Base-by-base conservation (phyloP, 2,888 invertebrate species). In the Blera fallax region DNA sequence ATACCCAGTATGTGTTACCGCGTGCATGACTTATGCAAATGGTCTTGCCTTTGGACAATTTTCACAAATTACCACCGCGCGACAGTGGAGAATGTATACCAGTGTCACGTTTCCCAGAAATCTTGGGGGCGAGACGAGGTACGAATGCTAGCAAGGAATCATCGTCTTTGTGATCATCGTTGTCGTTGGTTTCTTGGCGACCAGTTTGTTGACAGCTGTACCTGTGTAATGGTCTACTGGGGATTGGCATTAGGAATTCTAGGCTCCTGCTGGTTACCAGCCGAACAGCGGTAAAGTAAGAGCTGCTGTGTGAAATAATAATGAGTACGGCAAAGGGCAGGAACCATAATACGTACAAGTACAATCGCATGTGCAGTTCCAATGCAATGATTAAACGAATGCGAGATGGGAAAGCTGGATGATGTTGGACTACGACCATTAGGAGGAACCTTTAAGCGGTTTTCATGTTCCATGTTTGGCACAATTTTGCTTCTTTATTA, bases 271-370 rank as follows among this genome's bases (percentile, higher is more conserved):
- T 56, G 62, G 37, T 50, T 48, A 32, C 24, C 8, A 45, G 70
- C 32, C 43, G 29, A 48, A 52, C 76, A 85, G 80, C 80, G 85
- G 85, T 85, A 76, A 76, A 80, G 70, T 32, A 50, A 50, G 52
- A 69, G 40, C 67, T 72, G 72, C 60, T 77, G 81, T 40, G 45
- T 43, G 65, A 81, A 85, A 85, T 85, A 85, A 81, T 85, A 85
- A 85, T 81, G 81, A 85, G 77, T 24, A 83, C 82, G 82, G 72
- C 76, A 81, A 85, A 85, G 85, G 85, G 85, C 85, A 85, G 74
- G 7, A 58, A 64, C 29, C 65, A 69, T 64, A 74, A n/a, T n/a
- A n/a, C n/a, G n/a, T n/a, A n/a, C n/a, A n/a, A 69, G 73, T 74
- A 69, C 43, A 74, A 67, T 67, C 60, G 78, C 52, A 73, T 73